A percentile compares a stretch with the other conserved stretches of the same genome.
Evolutionary conservation across 2,797 vertebrate species (phyloP).

Genomic region (Bradypus variegatus): DNA sequence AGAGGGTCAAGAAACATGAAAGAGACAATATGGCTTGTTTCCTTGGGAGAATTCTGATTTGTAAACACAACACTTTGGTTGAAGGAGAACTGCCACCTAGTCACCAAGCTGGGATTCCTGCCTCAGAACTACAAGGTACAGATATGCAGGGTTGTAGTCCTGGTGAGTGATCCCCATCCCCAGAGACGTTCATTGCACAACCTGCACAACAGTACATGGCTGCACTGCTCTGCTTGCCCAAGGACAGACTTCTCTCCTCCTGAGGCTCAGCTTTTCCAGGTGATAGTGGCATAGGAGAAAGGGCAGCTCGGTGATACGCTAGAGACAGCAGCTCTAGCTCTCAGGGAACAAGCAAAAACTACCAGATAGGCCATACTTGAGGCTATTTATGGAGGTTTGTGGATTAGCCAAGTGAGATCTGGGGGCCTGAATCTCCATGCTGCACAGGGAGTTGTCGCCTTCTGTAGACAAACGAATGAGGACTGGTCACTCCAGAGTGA

Average conservation of each 20-base stretch:
- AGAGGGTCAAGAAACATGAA: neutral
- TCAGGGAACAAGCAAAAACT: neutral
- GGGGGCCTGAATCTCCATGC: neutral
- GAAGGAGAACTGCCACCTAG: neutral
- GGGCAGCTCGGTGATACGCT: neutral
- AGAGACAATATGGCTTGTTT: neutral
- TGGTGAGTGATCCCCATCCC: neutral
- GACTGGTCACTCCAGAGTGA: neutral
- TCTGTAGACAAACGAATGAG: neutral
- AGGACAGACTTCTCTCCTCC: neutral
- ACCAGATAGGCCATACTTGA: neutral
- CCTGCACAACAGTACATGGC: accelerated
- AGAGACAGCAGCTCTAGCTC: neutral
- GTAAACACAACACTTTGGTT: neutral
- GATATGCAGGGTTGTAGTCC: too few relatives aligned
- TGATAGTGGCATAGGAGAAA: neutral
- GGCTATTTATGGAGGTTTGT: neutral
- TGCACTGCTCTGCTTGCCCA: too few relatives aligned
- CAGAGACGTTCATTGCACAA: neutral
- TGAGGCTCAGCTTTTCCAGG: neutral
- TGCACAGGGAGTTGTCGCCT: too few relatives aligned
- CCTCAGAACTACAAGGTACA: neutral
- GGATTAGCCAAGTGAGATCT: neutral
- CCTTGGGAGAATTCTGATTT: neutral
- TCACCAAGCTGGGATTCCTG: neutral